Conservation (phyloP, 2,113 vertebrate species). For the Xenotilapia flavipinnis region DNA sequence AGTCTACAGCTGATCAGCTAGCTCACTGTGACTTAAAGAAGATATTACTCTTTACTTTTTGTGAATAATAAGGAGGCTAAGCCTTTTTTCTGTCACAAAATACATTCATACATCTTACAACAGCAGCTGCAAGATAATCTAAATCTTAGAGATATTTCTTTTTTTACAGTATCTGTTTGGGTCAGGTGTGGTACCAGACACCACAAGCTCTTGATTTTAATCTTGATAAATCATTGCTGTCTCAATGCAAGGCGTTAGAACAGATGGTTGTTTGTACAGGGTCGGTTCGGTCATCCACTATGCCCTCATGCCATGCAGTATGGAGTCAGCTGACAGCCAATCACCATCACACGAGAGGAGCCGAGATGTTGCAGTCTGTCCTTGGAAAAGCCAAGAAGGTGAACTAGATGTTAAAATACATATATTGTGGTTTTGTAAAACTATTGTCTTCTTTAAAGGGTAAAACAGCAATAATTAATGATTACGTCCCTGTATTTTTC, state of each 20-base stretch:
- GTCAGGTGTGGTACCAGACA: neutral
- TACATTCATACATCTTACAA: neutral
- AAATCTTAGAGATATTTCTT: neutral
- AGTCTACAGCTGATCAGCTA: neutral
- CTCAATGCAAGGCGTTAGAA: neutral
- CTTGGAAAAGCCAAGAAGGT: constrained; percentile 17
- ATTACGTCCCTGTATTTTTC: neutral
- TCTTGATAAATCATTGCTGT: neutral
- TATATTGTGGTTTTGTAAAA: neutral
- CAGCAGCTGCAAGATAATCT: neutral
- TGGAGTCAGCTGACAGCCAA: constrained; percentile 4
- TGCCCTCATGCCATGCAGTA: neutral
- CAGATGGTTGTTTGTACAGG: constrained; percentile 37
- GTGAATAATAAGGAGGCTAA: neutral
- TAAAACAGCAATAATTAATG: neutral
- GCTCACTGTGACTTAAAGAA: neutral
- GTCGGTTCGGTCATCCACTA: neutral
- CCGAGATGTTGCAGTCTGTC: neutral
- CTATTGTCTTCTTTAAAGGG: neutral
- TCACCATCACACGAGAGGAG: neutral
- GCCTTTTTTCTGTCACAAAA: neutral
- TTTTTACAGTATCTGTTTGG: neutral
- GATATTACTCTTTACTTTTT: neutral
- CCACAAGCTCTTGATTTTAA: neutral
- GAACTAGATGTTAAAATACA: neutral